Base-by-base conservation (phyloP, 2,113 vertebrate genomes). In the Tautogolabrus adspersus region DNA sequence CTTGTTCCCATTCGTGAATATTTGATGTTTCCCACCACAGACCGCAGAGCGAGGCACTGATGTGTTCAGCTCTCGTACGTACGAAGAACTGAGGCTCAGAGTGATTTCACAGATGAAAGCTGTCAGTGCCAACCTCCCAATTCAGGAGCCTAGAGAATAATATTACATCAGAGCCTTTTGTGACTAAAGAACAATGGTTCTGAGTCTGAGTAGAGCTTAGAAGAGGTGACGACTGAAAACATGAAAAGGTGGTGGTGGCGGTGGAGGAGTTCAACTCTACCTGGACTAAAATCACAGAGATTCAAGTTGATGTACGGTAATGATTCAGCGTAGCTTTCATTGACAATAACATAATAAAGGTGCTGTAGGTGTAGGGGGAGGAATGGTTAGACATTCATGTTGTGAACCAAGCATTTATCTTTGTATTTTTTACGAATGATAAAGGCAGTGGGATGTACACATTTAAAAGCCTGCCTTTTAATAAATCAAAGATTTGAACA, bases 71-170 rank as follows among this genome's bases (percentile, higher is more conserved):
- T 83, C 67, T 76, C 30, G 68, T 67, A 70, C 46, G 54, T 44
- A 37, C 72, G 71, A 82, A 79, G 77, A 86, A 78, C 51, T 54
- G 71, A 81, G 77, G 66, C 78, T 81, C 56, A 0, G 16, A 77
- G 74, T 72, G 80, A 85, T 82, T 85, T 52, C 64, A 52, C 68
- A 83, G 85, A 89, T 92, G 66, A 91, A 91, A 85, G 86, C 79
- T 86, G 79, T 82, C 85, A 74, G 58, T 55, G 16, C 56, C 78
- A 64, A 57, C 57, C 54, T 77, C 61, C n/a, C 65, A 74, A 64
- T 75, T 65, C 66, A 79, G 21, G 66, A 42, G 86, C 70, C 72
- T 59, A 23, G 75, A 84, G 79, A 85, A 77, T 67, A 70, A 38
- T 70, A 56, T 88, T 88, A 74, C 83, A 76, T 85, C 85, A 91